phyloP scores from a whole-genome alignment of 2,113 vertebrate genomes.

The Gymnocephalus cernua region DNA sequence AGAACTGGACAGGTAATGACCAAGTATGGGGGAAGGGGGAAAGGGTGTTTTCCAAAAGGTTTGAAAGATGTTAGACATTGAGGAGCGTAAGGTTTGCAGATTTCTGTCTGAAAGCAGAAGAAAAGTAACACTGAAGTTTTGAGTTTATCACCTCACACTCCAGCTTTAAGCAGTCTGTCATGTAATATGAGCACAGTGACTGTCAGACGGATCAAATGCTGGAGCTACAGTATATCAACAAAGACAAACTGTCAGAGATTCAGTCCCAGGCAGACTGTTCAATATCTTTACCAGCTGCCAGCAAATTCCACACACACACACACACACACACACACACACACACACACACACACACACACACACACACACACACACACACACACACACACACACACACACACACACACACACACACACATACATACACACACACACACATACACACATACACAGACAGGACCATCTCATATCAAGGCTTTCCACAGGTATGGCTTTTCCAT shows the following conservation, averaged over 20 bases:
- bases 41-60: background rate
- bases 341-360: slow-evolving; percentile 22
- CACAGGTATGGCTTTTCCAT: slow-evolving; percentile 52
- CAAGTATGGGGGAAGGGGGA: background rate
- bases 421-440: slow-evolving; percentile 16
- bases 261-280: slow-evolving; percentile 19
- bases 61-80: slow-evolving; percentile 2
- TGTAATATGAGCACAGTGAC: slow-evolving; percentile 45
- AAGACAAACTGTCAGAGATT: slow-evolving; percentile 46
- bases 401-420: slow-evolving; percentile 20
- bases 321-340: slow-evolving; percentile 37
- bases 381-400: slow-evolving; percentile 13
- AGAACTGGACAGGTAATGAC: slow-evolving; percentile 42
- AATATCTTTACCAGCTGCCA: slow-evolving; percentile 67
- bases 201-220: slow-evolving; percentile 23
- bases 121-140: slow-evolving; percentile 16
- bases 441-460: slow-evolving; percentile 17
- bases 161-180: slow-evolving; percentile 4
- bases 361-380: slow-evolving; percentile 15
- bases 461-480: slow-evolving; percentile 43
- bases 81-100: background rate
- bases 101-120: background rate
- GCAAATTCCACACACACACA: slow-evolving; percentile 1
- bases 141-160: slow-evolving; percentile 32
- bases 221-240: slow-evolving; percentile 12